Base-by-base conservation (phyloP, 2,797 vertebrate genomes). In the Pteropus rufus region DNA sequence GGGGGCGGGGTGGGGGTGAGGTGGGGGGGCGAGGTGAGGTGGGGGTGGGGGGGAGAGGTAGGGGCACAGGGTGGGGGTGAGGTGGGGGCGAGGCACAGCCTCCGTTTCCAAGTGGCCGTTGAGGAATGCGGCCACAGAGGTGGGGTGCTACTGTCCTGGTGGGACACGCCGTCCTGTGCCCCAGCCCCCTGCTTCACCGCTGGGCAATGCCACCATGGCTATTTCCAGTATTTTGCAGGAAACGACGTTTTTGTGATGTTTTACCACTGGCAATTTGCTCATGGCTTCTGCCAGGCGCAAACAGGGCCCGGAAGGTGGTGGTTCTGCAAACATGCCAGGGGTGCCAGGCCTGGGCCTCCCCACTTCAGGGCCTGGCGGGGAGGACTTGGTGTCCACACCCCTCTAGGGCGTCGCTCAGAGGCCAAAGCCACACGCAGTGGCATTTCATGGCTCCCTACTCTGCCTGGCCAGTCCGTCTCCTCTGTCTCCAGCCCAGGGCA, bases 211-310 rank as follows among this genome's bases (percentile, higher is more conserved):
- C 79, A 89, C 91, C 90, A 88, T 44, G 96, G 94, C 97, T 97
- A 97, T 97, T 98, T 98, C 98, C 98, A 98, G 98, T 96, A 96
- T 98, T 98, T 98, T 98, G 98, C 97, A 98, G 97, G 98, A 98
- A 98, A 98, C 95, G 91, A 96, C 97, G 97, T 98, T 98, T 97
- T 95, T 98, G 97, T 81, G 97, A 97, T 97, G 67, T 97, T 97
- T 97, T 95, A 97, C 97, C 97, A 97, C 97, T 94, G 97, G 96
- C 92, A 97, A 97, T 97, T 98, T 97, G 92, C 98, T 97, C 60
- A 96, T 98, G 98, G 98, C 98, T 98, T 98, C 89, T 54, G 34
- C 92, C 83, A 87, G 91, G 94, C 96, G 97, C 98, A 98, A 97
- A 96, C 54, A 83, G 92, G 92, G 94, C 97, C 97, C 93, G 67